These are phyloP conservation scores for Rhopalosiphum padi DNA, from an alignment of 1,140 invertebrate species.

Conservation along the genomic window DNA sequence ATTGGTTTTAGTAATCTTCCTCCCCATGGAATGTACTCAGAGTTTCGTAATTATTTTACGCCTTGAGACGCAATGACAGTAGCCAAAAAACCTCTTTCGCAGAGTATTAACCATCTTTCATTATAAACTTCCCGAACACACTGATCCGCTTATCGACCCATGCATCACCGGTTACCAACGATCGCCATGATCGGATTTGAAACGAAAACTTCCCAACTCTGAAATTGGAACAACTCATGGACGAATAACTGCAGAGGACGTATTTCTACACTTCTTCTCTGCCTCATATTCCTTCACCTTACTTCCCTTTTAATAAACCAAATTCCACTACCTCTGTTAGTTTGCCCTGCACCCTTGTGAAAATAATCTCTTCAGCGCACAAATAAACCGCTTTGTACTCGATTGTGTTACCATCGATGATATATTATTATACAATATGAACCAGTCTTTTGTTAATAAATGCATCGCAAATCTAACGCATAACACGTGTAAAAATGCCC, in stretches of 20 bases:
- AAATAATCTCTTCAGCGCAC: constrained; percentile 27
- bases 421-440: not conserved
- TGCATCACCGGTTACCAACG: constrained; percentile 45
- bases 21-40: not conserved
- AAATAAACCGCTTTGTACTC: constrained; percentile 37
- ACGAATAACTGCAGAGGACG: constrained; percentile 20
- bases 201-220: constrained; percentile 51
- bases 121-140: constrained; percentile 39
- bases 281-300: not conserved
- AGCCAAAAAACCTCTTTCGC: constrained; percentile 53
- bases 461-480: not conserved
- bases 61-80: constrained; percentile 43
- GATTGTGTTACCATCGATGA: not conserved
- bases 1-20: constrained; percentile 37
- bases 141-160: constrained; percentile 48
- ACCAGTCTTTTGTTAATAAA: constrained; percentile 9
- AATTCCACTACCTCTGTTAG: not conserved
- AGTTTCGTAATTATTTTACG: constrained; percentile 54
- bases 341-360: not conserved
- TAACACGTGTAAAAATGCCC: not conserved
- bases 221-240: constrained; percentile 36
- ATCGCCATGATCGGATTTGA: constrained; percentile 52
- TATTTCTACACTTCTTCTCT: constrained; percentile 8
- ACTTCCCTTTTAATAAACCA: not conserved
- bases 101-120: constrained; percentile 52